Evolutionary conservation across 2,113 vertebrate genomes (phyloP), one percentile per base, ranked within the genome.

Genomic region (Phaethornis superciliosus): DNA sequence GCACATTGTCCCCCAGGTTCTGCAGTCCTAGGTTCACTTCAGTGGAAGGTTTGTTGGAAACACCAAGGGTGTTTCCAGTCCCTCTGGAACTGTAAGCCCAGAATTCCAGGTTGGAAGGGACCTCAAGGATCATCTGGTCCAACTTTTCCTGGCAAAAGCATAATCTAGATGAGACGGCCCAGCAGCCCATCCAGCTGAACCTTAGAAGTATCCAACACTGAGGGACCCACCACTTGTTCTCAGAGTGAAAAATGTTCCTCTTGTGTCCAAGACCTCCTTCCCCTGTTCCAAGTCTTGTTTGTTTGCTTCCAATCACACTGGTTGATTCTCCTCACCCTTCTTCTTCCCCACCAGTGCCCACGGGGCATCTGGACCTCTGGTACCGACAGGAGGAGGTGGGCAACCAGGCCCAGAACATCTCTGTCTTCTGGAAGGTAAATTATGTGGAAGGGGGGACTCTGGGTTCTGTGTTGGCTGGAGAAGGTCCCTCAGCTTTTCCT

Each of bases 371-470:
- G 83, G 95, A 98, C 12, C 23, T 98, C 27, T 98, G 98, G 98
- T 98, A 98, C 90, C 70, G 7, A 15, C 96, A 64, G 78, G 55
- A 93, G 49, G 80, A 92, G 3, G 4, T 94, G 28, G 89, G 42
- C 40, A 10, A 58, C 1, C 63, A 67, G 4, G 67, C 14, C 32
- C 96, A 97, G 89, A 97, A 72, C 37, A 87, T 98, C 78, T 97
- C 97, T 46, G 55, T 98, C 2, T 98, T 98, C 17, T 98, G 98
- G 98, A 98, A 98, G 97, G 98, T 98, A 89, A 83, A 54, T 63
- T 1, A 5, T 4, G 18, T 0, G 33, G 12, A 51, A 23, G 58
- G 18, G 26, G 52, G 5, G n/a, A 4, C 16, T 22, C 3, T 2
- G 27, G 7, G 4, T 70, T 46, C 5, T 2, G 15, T 15, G 33